These are phyloP conservation scores for Drosophila meridionalis DNA, from an alignment of 2,888 invertebrate genomes.

Conservation along the genomic window DNA sequence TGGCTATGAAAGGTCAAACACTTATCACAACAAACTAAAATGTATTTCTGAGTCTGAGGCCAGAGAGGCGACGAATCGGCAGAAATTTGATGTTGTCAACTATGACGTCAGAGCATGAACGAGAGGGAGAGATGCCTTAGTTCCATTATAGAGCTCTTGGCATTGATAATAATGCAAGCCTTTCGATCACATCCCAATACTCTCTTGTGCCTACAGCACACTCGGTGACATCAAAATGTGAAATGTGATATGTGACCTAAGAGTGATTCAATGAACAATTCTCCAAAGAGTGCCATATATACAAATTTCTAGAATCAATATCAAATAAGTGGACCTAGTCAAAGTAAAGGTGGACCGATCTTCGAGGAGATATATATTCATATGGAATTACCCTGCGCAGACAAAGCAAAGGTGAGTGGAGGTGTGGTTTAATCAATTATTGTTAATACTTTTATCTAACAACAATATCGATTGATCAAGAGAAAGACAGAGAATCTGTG, in stretches of 20 bases:
- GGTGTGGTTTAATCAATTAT: not conserved
- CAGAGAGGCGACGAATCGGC: slow-evolving; percentile 13
- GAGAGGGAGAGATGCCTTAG: not conserved
- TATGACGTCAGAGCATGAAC: not conserved
- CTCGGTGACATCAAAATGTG: slow-evolving; percentile 19
- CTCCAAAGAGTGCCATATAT: slow-evolving; percentile 57
- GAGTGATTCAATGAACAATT: slow-evolving; percentile 14
- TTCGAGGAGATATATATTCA: not conserved
- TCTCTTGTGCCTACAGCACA: not conserved
- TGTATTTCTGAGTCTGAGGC: slow-evolving; percentile 20
- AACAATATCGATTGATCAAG: too few relatives aligned
- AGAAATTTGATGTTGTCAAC: slow-evolving; percentile 6
- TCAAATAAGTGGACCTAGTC: slow-evolving; percentile 47
- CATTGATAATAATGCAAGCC: not conserved
- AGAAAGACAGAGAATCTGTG: not conserved
- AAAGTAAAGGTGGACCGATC: slow-evolving; percentile 12
- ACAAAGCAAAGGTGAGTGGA: slow-evolving; percentile 43
- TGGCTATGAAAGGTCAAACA: slow-evolving; percentile 54
- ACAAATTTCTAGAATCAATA: slow-evolving; percentile 15
- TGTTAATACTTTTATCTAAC: not conserved
- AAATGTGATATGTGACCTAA: slow-evolving; percentile 61
- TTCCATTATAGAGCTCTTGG: slow-evolving; percentile 6
- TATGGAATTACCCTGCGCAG: slow-evolving; percentile 30
- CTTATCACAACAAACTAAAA: slow-evolving; percentile 56
- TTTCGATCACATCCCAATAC: not conserved